These are phyloP conservation scores for Girardia tigrina DNA, from an alignment of 2,888 invertebrate species.

Conservation along the genomic window DNA sequence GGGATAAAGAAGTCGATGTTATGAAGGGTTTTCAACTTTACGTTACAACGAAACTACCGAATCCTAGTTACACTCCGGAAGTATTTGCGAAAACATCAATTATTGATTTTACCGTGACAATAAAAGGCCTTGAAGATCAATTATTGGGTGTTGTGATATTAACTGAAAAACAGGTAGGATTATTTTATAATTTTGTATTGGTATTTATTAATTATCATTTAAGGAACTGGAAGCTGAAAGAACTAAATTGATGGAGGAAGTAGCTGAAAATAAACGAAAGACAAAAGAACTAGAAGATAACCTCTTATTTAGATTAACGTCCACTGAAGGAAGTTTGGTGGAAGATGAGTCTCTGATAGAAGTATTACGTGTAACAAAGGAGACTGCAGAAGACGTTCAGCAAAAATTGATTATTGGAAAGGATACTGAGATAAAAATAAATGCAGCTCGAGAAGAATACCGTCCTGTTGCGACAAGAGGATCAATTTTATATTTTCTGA, in stretches of 20 bases:
- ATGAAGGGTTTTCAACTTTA: conserved; percentile 87
- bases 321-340: conserved; percentile 78
- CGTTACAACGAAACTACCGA: conserved; percentile 84
- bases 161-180: conserved; percentile 68
- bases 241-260: conserved; percentile 78
- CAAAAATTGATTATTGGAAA: conserved; percentile 80
- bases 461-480: conserved; percentile 83
- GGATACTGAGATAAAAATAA: conserved; percentile 77
- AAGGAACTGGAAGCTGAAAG: conserved; percentile 78
- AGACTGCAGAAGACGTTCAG: conserved; percentile 61
- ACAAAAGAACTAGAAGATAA: conserved; percentile 91
- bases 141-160: conserved; percentile 75
- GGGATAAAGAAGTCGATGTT: conserved; percentile 86
- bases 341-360: conserved; percentile 86
- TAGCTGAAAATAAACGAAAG: conserved; percentile 82
- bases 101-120: conserved; percentile 91
- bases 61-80: conserved; percentile 89
- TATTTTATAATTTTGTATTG: background rate
- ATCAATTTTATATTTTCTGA: conserved; percentile 80
- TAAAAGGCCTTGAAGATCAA: conserved; percentile 87
- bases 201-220: background rate
- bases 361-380: conserved; percentile 70
- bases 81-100: conserved; percentile 88
- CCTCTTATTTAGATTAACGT: conserved; percentile 72
- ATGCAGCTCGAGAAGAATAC: conserved; percentile 80